These are phyloP conservation scores for Ophiodon elongatus DNA, from an alignment of 2,113 vertebrate species.

Conservation along the genomic window DNA sequence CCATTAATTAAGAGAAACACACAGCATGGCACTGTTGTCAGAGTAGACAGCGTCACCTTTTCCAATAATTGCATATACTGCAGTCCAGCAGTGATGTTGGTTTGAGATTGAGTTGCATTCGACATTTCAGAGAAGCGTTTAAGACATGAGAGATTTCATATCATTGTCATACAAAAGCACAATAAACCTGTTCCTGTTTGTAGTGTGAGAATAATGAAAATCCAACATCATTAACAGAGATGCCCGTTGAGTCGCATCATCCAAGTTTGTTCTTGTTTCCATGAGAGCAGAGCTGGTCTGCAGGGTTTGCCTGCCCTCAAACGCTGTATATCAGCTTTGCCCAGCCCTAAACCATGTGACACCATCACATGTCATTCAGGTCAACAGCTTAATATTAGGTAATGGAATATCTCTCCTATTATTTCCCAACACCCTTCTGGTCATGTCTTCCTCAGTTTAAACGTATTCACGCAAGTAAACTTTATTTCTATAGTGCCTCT, in stretches of 20 bases:
- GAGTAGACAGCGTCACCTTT: neutral
- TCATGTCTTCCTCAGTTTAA: too few relatives aligned
- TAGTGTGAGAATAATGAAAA: neutral
- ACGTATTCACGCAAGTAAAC: too few relatives aligned
- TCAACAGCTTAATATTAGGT: neutral
- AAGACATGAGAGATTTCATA: too few relatives aligned
- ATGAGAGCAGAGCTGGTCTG: neutral
- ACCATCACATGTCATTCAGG: neutral
- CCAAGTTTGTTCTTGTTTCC: too few relatives aligned
- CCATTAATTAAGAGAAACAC: slow-evolving; percentile 56
- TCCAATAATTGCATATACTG: neutral
- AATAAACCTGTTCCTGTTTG: neutral
- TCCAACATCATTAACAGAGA: neutral
- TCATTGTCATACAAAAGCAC: neutral
- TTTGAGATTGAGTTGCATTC: neutral
- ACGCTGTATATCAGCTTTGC: neutral
- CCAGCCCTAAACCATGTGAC: neutral
- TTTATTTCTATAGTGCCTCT: too few relatives aligned
- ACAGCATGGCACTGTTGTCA: slow-evolving; percentile 22
- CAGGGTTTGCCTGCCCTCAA: neutral
- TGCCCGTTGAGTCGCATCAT: neutral
- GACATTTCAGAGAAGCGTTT: neutral
- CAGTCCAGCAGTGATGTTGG: neutral
- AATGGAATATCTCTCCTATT: neutral
- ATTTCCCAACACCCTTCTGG: too few relatives aligned